A percentile compares a stretch with the other conserved stretches of the same genome.
These are phyloP conservation scores for Grus americana DNA, from an alignment of 2,113 vertebrate species.

Conservation along the genomic window DNA sequence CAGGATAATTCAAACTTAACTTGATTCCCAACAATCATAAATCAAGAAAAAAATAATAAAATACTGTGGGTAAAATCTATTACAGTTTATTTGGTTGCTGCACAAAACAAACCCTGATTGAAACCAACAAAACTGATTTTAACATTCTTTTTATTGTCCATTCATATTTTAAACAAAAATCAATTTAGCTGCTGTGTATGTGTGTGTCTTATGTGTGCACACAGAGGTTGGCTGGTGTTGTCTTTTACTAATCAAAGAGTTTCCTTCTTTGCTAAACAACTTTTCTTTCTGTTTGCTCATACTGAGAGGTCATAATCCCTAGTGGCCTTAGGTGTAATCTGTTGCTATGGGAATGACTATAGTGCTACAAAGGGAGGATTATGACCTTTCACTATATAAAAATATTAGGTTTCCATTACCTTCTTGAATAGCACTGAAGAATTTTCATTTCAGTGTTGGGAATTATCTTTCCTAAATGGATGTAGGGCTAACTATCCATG, in stretches of 20 bases:
- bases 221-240: background rate
- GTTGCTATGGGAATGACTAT: constrained; percentile 51
- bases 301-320: constrained; percentile 42
- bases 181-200: background rate
- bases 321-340: constrained; percentile 38
- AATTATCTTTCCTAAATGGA: constrained; percentile 56
- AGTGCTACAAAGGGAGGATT: constrained; percentile 28
- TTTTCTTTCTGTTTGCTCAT: background rate
- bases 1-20: background rate
- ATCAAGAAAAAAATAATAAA: background rate
- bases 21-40: background rate
- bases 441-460: constrained; percentile 22
- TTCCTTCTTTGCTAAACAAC: constrained; percentile 19
- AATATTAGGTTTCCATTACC: constrained; percentile 39
- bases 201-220: background rate
- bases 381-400: constrained; percentile 59
- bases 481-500: constrained; percentile 42
- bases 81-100: background rate
- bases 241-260: constrained; percentile 14
- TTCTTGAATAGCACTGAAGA: constrained; percentile 38
- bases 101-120: background rate
- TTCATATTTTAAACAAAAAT: background rate
- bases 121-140: background rate
- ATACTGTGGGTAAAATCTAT: background rate
- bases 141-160: background rate